Evolutionary conservation across 1,140 invertebrate genomes (phyloP), one percentile per base, ranked within the genome.

Genomic region (Ladona fulva): DNA sequence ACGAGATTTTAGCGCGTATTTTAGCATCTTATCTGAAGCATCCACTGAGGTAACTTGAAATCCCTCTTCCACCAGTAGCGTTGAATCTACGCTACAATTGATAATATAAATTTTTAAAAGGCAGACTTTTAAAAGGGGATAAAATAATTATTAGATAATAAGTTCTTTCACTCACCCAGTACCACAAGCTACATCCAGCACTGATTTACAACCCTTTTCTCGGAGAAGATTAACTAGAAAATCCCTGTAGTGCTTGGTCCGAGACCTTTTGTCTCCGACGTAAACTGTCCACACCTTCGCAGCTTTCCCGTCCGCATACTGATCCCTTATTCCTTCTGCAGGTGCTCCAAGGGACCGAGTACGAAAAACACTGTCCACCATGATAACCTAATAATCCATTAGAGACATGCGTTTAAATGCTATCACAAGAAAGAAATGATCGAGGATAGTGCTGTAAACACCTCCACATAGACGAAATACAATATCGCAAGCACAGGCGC

Each of bases 21-120:
- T 96, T 76, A 96, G 84, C 94, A 96, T 96, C 85, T 96, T 95
- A 82, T 96, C 95, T 0, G 94, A 95, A 0, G 94, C 94, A 86
- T 96, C 95, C 0, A 93, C 90, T 22, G 94, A 95, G 5, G 92
- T 91, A 1, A 96, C 90, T 76, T 93, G 88, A 82, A 95, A 96
- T 0, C 94, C 94, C 83, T 95, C 93, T 80, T 96, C 93, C 6
- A 96, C 83, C 12, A 96, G 84, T 92, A 96, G 92, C 79, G 95
- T 90, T 0, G 94, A 95, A 83, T 96, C 94, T 52, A 96, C 90
- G 24, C 92, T 94, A 81, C 6, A 86, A 22, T 66, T 19, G 14
- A 66, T 5, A 19, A 6, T 6, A 22, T 19, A 12, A 66, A 66
- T 11, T 11, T 11, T 52, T 19, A 52, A 52, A 11, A 11, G 10